These are phyloP conservation scores for Willowsia nigromaculata DNA, from an alignment of 2,888 invertebrate genomes.

Conservation along the genomic window DNA sequence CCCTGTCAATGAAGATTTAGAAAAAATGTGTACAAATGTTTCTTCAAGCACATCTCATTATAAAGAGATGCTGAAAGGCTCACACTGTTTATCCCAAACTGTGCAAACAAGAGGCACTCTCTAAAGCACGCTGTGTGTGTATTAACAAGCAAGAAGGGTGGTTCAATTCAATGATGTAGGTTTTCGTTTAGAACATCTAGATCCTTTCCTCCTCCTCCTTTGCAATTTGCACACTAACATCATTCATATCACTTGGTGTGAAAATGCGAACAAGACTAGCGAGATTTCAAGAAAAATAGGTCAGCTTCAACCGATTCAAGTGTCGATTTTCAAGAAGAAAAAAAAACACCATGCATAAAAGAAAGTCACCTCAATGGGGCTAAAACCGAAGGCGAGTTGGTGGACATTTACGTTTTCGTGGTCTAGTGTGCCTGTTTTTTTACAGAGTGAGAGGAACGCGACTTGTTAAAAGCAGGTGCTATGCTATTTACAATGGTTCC, in stretches of 20 bases:
- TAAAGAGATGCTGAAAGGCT: not conserved
- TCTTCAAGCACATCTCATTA: not conserved
- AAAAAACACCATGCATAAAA: not conserved
- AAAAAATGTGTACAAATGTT: not conserved
- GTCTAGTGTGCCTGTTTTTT: constrained; percentile 6
- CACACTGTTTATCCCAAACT: not conserved
- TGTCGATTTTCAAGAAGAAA: constrained; percentile 38
- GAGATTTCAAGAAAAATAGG: constrained; percentile 33
- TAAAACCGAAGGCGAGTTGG: constrained; percentile 5
- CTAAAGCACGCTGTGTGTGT: not conserved
- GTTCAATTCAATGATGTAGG: not conserved
- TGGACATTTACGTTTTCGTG: constrained; percentile 36
- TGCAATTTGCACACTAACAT: not conserved
- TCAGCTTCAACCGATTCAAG: constrained; percentile 56
- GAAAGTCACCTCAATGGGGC: constrained; percentile 5
- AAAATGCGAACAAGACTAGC: constrained; percentile 14
- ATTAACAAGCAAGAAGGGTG: not conserved
- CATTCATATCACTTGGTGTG: not conserved
- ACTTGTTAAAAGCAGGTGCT: not conserved
- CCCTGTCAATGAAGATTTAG: not conserved
- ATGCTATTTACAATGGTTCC: not conserved
- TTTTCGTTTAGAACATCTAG: too few species aligned
- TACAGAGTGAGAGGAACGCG: not conserved
- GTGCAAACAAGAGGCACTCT: not conserved
- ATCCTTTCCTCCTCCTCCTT: not conserved